Base-by-base conservation (phyloP, 1,140 invertebrate species). In the Bombus difficillimus region DNA sequence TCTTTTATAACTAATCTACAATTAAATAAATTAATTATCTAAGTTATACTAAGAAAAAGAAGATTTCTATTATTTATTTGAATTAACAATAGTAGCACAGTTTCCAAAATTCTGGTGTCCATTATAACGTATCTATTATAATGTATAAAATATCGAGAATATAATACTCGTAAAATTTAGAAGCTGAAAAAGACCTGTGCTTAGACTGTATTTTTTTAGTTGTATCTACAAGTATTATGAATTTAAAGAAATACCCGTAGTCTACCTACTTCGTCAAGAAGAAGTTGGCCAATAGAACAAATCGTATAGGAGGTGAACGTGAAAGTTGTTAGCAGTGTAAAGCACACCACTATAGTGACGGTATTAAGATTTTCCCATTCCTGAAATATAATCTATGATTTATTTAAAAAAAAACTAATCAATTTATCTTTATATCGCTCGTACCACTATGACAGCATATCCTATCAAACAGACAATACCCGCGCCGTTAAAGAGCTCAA, bases 401-500 rank as follows among this genome's bases (percentile, higher is more conserved):
- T 28, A 59, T 28, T 47, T 47, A 32, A 9, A 8, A 9, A 8
- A 15, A 34, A 18, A 9, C 0, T 9, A 3, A 32, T 34, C 15
- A 66, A 18, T 18, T 47, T 47, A 6, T 18, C 1, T 47, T 18
- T 47, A 18, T 47, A 47, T 66, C 13, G 13, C 8, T 2, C n/a
- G 13, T 66, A 90, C 88, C 88, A 86, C 43, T 66, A 90, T 71
- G 8, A 62, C 37, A 87, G 43, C 4, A 59, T 80, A 89, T 34
- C 62, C 90, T 8, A 72, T 34, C 47, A 93, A 79, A 71, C 93
- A 93, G 53, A 92, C 87, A 15, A 93, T 89, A 81, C 91, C 15
- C 0, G 88, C 47, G 32, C 37, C 72, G 0, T 69, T 77, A 10
- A 59, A 12, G 34, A 89, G 53, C 41, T 92, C 91, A 12, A 85